Conservation (phyloP, 2,113 vertebrate species). For the Antigone vipio region DNA sequence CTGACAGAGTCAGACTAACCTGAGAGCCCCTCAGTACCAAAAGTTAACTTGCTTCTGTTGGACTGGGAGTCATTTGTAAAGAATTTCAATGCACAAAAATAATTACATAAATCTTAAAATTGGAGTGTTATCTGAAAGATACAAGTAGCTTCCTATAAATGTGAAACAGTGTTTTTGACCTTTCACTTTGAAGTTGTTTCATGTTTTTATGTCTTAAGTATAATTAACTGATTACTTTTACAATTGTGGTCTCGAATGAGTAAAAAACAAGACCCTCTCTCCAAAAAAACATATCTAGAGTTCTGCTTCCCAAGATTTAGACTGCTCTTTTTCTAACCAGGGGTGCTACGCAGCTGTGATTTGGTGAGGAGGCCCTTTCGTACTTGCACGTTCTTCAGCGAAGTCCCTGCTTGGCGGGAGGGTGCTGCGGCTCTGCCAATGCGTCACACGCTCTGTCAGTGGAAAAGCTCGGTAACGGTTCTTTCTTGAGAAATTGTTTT, state of each 20-base stretch:
- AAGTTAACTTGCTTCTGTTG: neutral
- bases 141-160: neutral
- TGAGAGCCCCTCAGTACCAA: neutral
- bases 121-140: neutral
- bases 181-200: neutral
- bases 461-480: neutral
- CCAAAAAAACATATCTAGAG: neutral
- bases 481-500: neutral
- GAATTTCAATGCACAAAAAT: neutral
- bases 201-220: neutral
- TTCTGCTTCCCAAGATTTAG: neutral
- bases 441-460: fast-evolving
- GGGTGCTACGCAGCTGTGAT: neutral
- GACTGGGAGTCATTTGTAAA: neutral
- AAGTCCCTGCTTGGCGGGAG: neutral
- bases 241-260: neutral
- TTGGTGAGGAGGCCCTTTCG: neutral
- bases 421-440: neutral
- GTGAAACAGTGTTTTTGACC: neutral
- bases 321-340: neutral
- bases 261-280: neutral
- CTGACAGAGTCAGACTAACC: neutral
- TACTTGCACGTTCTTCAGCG: neutral
- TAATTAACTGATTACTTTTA: neutral
- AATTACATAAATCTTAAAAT: neutral